A percentile compares a stretch with the other conserved stretches of the same genome.
Conservation (phyloP, 2,888 invertebrate species). For the Tetanocera ferruginea region DNA sequence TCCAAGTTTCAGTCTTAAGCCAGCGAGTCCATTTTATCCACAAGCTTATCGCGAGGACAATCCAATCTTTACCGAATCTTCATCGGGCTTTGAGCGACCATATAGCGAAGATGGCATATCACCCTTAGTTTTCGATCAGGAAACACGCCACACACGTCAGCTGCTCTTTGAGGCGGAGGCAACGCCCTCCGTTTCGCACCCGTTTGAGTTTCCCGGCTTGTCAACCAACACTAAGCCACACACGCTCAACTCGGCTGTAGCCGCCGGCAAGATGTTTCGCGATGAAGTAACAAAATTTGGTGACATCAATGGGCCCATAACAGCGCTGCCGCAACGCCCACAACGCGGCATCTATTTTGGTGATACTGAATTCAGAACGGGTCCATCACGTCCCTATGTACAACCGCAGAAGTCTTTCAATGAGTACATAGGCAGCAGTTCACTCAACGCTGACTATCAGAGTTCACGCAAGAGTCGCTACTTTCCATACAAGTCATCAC, state of each 20-base stretch:
- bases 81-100: conserved; percentile 59
- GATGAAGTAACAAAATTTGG: conserved; percentile 70
- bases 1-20: conserved; percentile 65
- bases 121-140: conserved; percentile 54
- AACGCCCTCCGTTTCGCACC: conserved; percentile 53
- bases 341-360: conserved; percentile 65
- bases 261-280: conserved; percentile 62
- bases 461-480: conserved; percentile 65
- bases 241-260: conserved; percentile 56
- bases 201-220: conserved; percentile 66
- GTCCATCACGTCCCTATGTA: conserved; percentile 52
- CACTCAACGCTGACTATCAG: conserved; percentile 55
- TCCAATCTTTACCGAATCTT: conserved; percentile 62
- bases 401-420: conserved; percentile 67
- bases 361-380: conserved; percentile 64
- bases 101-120: conserved; percentile 62
- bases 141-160: conserved; percentile 64
- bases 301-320: conserved; percentile 69
- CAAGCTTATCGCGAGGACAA: conserved; percentile 69
- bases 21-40: conserved; percentile 67
- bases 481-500: conserved; percentile 67
- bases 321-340: conserved; percentile 64
- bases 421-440: conserved; percentile 57
- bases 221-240: conserved; percentile 65
- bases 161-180: conserved; percentile 61